Evolutionary conservation across 2,113 vertebrate species (phyloP), one percentile per base, ranked within the genome.

Genomic region (Leptobrachium ailaonicum): DNA sequence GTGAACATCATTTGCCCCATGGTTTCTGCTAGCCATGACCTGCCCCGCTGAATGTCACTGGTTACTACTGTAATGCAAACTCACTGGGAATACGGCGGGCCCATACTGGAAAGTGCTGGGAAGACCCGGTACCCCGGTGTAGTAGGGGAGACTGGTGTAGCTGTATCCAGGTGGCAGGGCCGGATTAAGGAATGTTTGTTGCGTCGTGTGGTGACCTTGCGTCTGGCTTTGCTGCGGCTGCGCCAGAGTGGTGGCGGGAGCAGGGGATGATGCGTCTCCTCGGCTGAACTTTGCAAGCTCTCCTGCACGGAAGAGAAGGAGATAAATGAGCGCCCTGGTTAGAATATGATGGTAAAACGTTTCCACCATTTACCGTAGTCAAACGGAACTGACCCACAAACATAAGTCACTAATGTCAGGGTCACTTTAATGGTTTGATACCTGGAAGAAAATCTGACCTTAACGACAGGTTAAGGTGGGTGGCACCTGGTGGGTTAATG

Each of bases 111-210:
- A 99, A 88, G 97, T 97, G 89, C 95, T 98, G 86, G 97, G 95
- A 83, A 99, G 94, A 84, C 96, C 97, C 4, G 97, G 97, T 86
- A 99, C 95, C 83, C 97, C 97, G 77, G 97, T 96, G 88, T 99
- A 99, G 90, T 99, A 99, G 1, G 98, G 98, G 89, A 99, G 95
- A 87, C 98, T 98, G 82, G 98, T 98, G 87, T 99, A 99, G 90
- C 97, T 99, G 94, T 99, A 99, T 87, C 98, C 98, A 2, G 97
- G 97, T 12, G 98, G 98, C 89, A 99, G 92, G 44, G 95, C 96
- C 0, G 98, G 96, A 87, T 97, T 98, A 75, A 98, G 95, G 93
- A 98, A 98, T 68, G 97, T 94, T 92, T 99, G 98, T 93, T 99
- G 98, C 0, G 96, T 92, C 84, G 95, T 95, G 88, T 99, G 98